Evolutionary conservation across 1,140 invertebrate genomes (phyloP).

Genomic region (Anthonomus grandis): DNA sequence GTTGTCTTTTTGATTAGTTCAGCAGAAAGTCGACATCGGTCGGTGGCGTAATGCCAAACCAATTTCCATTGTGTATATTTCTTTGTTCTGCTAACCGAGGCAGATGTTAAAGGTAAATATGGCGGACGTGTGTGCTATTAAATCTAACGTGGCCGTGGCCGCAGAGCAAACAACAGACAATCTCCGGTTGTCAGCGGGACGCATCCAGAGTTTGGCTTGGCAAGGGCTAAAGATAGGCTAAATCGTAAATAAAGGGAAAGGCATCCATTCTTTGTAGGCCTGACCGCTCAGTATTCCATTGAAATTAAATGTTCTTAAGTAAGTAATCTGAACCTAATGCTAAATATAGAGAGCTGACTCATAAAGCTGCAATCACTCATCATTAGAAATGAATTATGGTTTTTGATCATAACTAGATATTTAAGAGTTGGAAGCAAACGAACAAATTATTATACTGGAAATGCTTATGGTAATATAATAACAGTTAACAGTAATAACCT

Average conservation of each 20-base stretch:
- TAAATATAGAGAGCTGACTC: too few species aligned
- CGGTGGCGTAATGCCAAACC: constrained; percentile 7
- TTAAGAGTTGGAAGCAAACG: too few species aligned
- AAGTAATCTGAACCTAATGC: too few species aligned
- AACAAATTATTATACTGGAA: too few species aligned
- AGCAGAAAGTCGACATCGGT: constrained; percentile 1
- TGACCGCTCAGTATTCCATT: too few species aligned
- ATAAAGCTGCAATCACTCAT: too few species aligned
- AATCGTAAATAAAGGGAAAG: background rate
- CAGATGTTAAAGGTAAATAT: constrained; percentile 37
- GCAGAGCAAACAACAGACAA: constrained; percentile 37
- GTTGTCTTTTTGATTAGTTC: constrained; percentile 18
- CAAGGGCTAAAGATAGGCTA: background rate
- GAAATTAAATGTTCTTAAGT: too few species aligned
- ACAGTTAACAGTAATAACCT: too few species aligned
- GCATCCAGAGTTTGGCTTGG: constrained; percentile 11
- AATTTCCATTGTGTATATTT: constrained; percentile 16
- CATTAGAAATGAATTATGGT: too few species aligned
- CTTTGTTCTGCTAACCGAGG: constrained; percentile 19
- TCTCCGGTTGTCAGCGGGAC: constrained; percentile 34
- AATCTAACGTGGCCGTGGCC: constrained; percentile 28
- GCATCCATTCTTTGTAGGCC: background rate
- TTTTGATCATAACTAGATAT: too few species aligned
- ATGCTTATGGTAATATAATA: too few species aligned
- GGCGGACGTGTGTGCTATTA: constrained; percentile 35